Base-by-base conservation (phyloP, 2,113 vertebrate genomes). In the Bos indicus region DNA sequence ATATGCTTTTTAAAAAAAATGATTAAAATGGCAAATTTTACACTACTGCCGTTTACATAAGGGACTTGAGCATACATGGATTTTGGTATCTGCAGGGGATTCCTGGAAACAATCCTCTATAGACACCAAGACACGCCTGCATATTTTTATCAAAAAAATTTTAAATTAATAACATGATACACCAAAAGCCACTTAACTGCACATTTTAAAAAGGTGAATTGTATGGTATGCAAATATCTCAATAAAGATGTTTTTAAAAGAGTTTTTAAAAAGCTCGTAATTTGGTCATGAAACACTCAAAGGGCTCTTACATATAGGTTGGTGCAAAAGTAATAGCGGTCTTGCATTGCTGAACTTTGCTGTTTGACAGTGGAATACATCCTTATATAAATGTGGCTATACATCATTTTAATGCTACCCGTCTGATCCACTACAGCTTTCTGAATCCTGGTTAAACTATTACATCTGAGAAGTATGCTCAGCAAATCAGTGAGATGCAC, bases 271-370 rank as follows among this genome's bases (percentile, higher is more conserved):
- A 83, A 62, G 36, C 85, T 83, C 62, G 1, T 77, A 82, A 94
- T 77, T 95, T 91, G 56, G 83, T 94, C 60, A 91, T 43, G 15
- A 82, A 93, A 82, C 51, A 93, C 25, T 93, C 81, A 93, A 90
- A 87, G 30, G 7, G 25, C 21, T 95, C 26, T 90, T 54, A 74
- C 13, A 40, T 71, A 40, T 23, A 23, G n/a, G n/a, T 23, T 71
- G 67, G 67, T 71, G 19, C 67, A 71, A 71, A 71, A 40, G 19
- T 71, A 71, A 71, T 40, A 71, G 67, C 2, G 0, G 67, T 71
- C 10, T 77, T 43, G 23, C 71, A 43, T 7, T 71, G 67, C 6
- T 77, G 71, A 77, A 43, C 36, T 77, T 77, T 77, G 71, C 36
- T 43, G 23, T 77, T 43, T 77, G 71, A 77, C 11, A 77, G 11